These are phyloP conservation scores for Drymonia ruficornis DNA, from an alignment of 2,888 invertebrate species.

Conservation along the genomic window DNA sequence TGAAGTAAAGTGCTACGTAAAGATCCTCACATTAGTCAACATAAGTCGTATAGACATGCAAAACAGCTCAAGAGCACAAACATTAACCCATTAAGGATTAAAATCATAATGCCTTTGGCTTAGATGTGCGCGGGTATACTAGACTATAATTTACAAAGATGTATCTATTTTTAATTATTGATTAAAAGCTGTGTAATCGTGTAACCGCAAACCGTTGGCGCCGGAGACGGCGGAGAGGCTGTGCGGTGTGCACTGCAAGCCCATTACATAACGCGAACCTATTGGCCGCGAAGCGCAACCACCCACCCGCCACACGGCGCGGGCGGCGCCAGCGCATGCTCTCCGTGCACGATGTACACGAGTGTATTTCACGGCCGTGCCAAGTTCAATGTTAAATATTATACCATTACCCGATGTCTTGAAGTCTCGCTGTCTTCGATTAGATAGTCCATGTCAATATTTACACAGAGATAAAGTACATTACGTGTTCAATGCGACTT, in stretches of 20 bases:
- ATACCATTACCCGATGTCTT: constrained; percentile 30
- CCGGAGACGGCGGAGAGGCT: constrained; percentile 31
- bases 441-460: constrained; percentile 25
- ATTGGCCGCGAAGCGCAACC: constrained; percentile 49
- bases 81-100: background rate
- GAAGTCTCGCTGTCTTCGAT: constrained; percentile 20
- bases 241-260: constrained; percentile 42
- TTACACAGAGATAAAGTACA: constrained; percentile 24
- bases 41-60: no score
- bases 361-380: constrained; percentile 51
- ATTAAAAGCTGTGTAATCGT: constrained; percentile 46
- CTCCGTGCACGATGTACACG: constrained; percentile 37
- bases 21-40: no score
- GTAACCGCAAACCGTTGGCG: constrained; percentile 57
- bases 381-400: constrained; percentile 50
- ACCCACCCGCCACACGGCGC: constrained; percentile 23
- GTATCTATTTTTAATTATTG: constrained; percentile 24
- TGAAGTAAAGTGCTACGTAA: no score
- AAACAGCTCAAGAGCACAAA: no score
- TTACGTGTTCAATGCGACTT: constrained; percentile 15
- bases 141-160: background rate
- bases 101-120: background rate
- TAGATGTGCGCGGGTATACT: background rate
- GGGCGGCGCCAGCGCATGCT: constrained; percentile 8
- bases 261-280: constrained; percentile 73